These are phyloP conservation scores for Corythornis cristatus DNA, from an alignment of 2,113 vertebrate genomes.

Conservation along the genomic window DNA sequence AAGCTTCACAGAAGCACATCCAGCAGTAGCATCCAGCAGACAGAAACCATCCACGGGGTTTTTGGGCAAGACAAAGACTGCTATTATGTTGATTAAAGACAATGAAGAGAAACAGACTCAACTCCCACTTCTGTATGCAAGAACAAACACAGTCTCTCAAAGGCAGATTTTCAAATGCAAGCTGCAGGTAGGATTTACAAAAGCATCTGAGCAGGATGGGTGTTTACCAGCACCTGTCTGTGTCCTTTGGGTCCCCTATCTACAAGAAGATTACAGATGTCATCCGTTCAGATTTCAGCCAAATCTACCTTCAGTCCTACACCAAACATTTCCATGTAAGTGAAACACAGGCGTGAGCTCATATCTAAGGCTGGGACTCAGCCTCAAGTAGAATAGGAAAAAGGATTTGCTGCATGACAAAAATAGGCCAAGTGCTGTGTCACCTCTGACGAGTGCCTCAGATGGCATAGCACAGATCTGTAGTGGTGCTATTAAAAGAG, in stretches of 20 bases:
- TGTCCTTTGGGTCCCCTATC: not conserved
- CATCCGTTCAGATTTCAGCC: slow-evolving; percentile 16
- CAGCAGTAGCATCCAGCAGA: not conserved
- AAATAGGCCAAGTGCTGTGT: slow-evolving; percentile 40
- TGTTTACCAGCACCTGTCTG: not conserved
- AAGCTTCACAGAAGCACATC: not conserved
- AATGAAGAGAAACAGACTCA: not conserved
- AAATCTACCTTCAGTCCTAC: not conserved
- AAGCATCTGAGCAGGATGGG: not conserved
- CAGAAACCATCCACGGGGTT: not conserved
- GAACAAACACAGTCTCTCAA: not conserved
- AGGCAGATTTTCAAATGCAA: not conserved
- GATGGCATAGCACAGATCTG: not conserved
- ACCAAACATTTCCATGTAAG: slow-evolving; percentile 15
- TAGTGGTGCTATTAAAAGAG: slow-evolving; percentile 13
- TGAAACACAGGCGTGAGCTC: slow-evolving; percentile 21
- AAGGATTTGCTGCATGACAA: slow-evolving; percentile 52
- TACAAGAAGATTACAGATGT: not conserved
- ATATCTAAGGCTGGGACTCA: slow-evolving; percentile 35
- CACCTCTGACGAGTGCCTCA: slow-evolving; percentile 26
- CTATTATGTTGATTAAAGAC: not conserved
- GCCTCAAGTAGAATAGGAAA: slow-evolving; percentile 45
- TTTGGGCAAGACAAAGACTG: not conserved
- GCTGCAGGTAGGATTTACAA: not conserved
- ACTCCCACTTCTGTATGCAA: not conserved